A percentile compares a stretch with the other conserved stretches of the same genome.
These are phyloP conservation scores for Palloptera scutellata DNA, from an alignment of 2,888 invertebrate species.

Conservation along the genomic window DNA sequence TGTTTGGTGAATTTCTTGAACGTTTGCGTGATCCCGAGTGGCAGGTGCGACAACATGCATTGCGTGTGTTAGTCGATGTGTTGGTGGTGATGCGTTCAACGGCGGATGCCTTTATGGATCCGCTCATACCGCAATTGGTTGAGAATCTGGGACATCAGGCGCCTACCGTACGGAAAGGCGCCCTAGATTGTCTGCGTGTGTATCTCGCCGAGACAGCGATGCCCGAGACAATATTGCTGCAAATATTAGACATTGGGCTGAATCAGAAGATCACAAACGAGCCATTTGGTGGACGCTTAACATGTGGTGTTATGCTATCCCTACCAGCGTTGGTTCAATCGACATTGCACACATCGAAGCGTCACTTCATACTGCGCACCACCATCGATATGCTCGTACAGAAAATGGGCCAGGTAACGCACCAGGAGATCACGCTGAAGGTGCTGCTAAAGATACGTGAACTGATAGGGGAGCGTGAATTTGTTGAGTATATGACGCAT, in stretches of 20 bases:
- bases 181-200: conserved; percentile 77
- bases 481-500: conserved; percentile 68
- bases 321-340: conserved; percentile 71
- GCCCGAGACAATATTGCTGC: conserved; percentile 73
- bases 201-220: conserved; percentile 75
- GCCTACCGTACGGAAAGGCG: conserved; percentile 82
- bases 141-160: conserved; percentile 82
- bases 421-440: conserved; percentile 74
- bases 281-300: conserved; percentile 68
- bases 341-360: conserved; percentile 66
- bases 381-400: conserved; percentile 68
- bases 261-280: conserved; percentile 66
- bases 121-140: conserved; percentile 73
- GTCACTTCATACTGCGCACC: conserved; percentile 66
- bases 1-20: conserved; percentile 77
- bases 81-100: conserved; percentile 76
- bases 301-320: conserved; percentile 73
- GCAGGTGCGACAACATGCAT: conserved; percentile 84
- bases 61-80: conserved; percentile 80
- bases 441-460: conserved; percentile 76
- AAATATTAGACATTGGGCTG: conserved; percentile 73
- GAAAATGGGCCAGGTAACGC: conserved; percentile 69
- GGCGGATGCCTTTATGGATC: conserved; percentile 73
- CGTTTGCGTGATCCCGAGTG: conserved; percentile 81
- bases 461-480: conserved; percentile 72